phyloP scores from a whole-genome alignment of 2,113 vertebrate genomes.

The Tautogolabrus adspersus region DNA sequence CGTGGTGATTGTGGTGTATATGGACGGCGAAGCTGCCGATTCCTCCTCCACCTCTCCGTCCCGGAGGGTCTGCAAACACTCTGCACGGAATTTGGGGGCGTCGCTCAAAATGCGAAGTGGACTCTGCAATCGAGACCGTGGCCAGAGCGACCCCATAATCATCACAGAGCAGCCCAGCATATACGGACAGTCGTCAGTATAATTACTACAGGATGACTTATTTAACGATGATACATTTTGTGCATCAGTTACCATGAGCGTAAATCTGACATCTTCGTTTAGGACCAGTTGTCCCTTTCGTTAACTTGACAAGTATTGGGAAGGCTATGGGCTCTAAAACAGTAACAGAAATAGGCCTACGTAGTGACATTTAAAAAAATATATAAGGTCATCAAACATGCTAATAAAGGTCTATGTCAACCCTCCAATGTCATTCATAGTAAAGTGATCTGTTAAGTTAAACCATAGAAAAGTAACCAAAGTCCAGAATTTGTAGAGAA shows the following conservation, averaged over 20 bases:
- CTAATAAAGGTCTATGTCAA: too few relatives aligned
- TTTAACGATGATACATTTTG: not conserved
- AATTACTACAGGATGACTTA: not conserved
- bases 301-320: too few relatives aligned
- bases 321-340: too few relatives aligned
- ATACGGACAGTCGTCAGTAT: conserved; percentile 1
- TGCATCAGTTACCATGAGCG: not conserved
- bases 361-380: too few relatives aligned
- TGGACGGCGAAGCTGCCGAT: conserved; percentile 86
- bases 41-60: conserved; percentile 92
- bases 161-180: conserved; percentile 16
- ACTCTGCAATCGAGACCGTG: conserved; percentile 80
- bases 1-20: conserved; percentile 73
- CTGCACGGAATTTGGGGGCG: conserved; percentile 92
- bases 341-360: too few relatives aligned
- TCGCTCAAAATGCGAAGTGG: conserved; percentile 95
- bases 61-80: conserved; percentile 90
- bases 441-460: too few relatives aligned
- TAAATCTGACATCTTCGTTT: not conserved
- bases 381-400: too few relatives aligned
- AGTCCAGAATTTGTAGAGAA: too few relatives aligned
- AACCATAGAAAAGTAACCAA: too few relatives aligned
- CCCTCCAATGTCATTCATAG: too few relatives aligned
- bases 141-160: conserved; percentile 69
- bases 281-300: too few relatives aligned